Evolutionary conservation across 2,888 invertebrate species (phyloP).

Genomic region (Melieria picta): DNA sequence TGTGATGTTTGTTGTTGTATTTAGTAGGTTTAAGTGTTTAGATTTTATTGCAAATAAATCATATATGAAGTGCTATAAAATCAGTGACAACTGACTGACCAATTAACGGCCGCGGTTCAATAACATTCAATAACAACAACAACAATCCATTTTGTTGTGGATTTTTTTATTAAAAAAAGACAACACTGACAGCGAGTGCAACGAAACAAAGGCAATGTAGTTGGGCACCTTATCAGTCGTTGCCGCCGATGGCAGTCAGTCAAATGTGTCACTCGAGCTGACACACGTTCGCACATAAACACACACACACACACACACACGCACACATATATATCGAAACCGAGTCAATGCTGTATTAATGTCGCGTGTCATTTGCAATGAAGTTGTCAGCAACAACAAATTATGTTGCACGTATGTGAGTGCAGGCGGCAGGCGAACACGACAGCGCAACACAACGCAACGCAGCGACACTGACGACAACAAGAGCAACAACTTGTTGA

Average conservation of each 20-base stretch:
- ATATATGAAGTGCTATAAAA: not conserved
- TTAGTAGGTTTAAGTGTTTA: too few species aligned
- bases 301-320: not conserved
- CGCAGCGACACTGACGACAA: too few species aligned
- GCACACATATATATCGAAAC: not conserved
- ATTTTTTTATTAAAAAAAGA: not conserved
- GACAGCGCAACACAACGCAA: too few species aligned
- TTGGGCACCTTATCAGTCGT: constrained; percentile 4
- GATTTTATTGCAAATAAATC: not conserved
- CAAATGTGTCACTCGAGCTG: constrained; percentile 19
- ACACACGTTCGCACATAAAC: not conserved
- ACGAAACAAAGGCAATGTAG: not conserved
- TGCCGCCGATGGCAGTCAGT: constrained; percentile 22
- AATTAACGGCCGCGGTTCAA: not conserved
- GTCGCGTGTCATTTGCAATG: too few species aligned
- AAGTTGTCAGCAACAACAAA: too few species aligned
- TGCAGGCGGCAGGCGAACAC: too few species aligned
- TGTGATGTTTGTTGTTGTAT: too few species aligned
- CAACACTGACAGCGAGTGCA: not conserved
- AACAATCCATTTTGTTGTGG: not conserved
- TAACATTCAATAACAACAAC: not conserved
- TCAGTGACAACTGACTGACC: too few species aligned
- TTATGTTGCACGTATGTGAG: too few species aligned
- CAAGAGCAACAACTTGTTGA: too few species aligned
- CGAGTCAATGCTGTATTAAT: too few species aligned